phyloP scores from a whole-genome alignment of 2,113 vertebrate genomes.

The Istiophorus platypterus region DNA sequence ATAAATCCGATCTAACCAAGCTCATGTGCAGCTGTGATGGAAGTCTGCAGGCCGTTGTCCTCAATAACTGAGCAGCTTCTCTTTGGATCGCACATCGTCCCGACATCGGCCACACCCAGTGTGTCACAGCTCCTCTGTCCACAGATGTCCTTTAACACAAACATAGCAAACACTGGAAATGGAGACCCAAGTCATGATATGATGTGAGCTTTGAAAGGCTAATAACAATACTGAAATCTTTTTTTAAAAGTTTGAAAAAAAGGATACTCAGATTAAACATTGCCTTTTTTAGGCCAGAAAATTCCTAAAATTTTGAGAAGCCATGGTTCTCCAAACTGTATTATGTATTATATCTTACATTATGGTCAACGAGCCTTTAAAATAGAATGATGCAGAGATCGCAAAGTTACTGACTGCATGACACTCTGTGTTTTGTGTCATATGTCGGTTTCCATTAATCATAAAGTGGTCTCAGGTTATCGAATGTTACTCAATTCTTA shows the following conservation, averaged over 20 bases:
- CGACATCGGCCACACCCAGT: constrained; percentile 92
- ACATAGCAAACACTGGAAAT: not conserved
- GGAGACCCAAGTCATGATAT: not conserved
- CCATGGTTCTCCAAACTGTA: too few species aligned
- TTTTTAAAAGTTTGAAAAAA: not conserved
- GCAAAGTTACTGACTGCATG: too few species aligned
- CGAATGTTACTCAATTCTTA: too few species aligned
- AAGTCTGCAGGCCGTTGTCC: constrained; percentile 94
- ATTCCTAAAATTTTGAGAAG: too few species aligned
- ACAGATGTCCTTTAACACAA: constrained; percentile 91
- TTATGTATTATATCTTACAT: too few species aligned
- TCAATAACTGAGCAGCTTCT: constrained; percentile 97
- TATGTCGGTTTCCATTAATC: too few species aligned
- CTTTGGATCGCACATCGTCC: constrained; percentile 95
- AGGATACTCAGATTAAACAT: not conserved
- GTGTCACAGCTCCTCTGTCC: constrained; percentile 93
- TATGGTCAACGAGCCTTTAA: too few species aligned
- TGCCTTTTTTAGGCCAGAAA: too few species aligned
- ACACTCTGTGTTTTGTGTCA: too few species aligned
- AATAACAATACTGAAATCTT: not conserved
- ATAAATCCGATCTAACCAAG: constrained; percentile 84
- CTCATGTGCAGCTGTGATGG: constrained; percentile 95
- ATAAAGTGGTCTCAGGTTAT: too few species aligned
- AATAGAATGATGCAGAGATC: too few species aligned
- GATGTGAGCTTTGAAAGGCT: not conserved